Base-by-base conservation (phyloP, 2,113 vertebrate species). In the Romanogobio albipinnatus region DNA sequence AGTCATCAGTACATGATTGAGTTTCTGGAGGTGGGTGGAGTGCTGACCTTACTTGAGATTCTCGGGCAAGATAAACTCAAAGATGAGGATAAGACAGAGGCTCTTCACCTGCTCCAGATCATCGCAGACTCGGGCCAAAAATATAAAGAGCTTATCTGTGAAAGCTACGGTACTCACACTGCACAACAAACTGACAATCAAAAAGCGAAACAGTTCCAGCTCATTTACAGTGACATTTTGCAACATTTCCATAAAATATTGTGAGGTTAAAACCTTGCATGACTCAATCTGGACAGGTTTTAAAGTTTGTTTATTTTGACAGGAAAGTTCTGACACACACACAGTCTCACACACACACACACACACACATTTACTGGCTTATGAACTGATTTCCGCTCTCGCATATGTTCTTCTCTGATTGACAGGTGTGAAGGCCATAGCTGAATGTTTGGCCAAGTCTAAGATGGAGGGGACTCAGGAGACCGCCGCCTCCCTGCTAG, bases 141-240 rank as follows among this genome's bases (percentile, higher is more conserved):
- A 62, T 95, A 94, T 88, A 97, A 96, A 90, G 96, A 98, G 90
- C 89, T 97, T 56, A 94, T 98, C 86, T 97, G 96, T 92, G 94
- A 97, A 92, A 95, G 94, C 91, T 92, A 93, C 0, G 94, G 96
- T 97, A 91, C 9, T 74, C 24, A 75, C 33, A 81, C 33, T 59
- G 66, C 51, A 70, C 45, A 22, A 1, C 75, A 77, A 77, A 76
- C 51, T 58, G 19, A 33, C 29, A 56, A 36, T 39, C 11, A 62
- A 62, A 45, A 79, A 62, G 22, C 5, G 1, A 14, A 17, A 62
- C 76, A 26, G 58, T 39, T 79, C 17, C 33, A 78, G 9, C 36
- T 58, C 53, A 24, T 59, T 61, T 74, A 26, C 22, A 70, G 33
- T 24, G n/a, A 71, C 19, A 47, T n/a, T 47, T 45, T 73, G 10